These are phyloP conservation scores for Caenorhabditis sp. DNA, from an alignment of 2,888 invertebrate species.

Conservation along the genomic window DNA sequence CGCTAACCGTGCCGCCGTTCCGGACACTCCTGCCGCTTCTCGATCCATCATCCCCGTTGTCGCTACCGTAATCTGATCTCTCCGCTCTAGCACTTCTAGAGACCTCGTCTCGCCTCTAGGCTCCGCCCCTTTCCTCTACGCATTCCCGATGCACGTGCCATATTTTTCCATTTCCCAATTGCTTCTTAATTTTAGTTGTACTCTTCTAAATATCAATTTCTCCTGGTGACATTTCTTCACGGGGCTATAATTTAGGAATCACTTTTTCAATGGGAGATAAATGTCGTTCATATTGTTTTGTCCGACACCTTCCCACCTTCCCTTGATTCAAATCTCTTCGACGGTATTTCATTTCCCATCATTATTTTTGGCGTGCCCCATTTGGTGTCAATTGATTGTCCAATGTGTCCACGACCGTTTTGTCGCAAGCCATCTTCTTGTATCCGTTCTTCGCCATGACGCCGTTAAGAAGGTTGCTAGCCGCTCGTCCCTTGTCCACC, in stretches of 20 bases:
- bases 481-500: background rate
- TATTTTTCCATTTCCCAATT: background rate
- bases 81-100: background rate
- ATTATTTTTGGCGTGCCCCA: constrained; percentile 56
- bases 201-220: background rate
- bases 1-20: constrained; percentile 34
- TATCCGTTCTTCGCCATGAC: constrained; percentile 38
- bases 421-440: constrained; percentile 55
- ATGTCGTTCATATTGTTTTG: constrained; percentile 13
- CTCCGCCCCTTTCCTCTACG: constrained; percentile 23
- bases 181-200: background rate
- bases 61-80: constrained; percentile 51
- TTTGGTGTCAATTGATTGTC: constrained; percentile 60
- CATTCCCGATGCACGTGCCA: constrained; percentile 13
- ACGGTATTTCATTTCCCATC: constrained; percentile 29
- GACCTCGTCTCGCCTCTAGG: constrained; percentile 4
- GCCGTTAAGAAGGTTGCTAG: too few species aligned
- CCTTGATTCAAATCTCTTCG: constrained; percentile 10
- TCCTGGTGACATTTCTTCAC: background rate
- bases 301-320: background rate
- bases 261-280: background rate
- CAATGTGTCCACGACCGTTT: constrained; percentile 41
- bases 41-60: constrained; percentile 44
- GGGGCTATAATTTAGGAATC: background rate
- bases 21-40: constrained; percentile 28